Evolutionary conservation across 2,113 vertebrate genomes (phyloP), one percentile per base, ranked within the genome.

Genomic region (Tetrax tetrax): DNA sequence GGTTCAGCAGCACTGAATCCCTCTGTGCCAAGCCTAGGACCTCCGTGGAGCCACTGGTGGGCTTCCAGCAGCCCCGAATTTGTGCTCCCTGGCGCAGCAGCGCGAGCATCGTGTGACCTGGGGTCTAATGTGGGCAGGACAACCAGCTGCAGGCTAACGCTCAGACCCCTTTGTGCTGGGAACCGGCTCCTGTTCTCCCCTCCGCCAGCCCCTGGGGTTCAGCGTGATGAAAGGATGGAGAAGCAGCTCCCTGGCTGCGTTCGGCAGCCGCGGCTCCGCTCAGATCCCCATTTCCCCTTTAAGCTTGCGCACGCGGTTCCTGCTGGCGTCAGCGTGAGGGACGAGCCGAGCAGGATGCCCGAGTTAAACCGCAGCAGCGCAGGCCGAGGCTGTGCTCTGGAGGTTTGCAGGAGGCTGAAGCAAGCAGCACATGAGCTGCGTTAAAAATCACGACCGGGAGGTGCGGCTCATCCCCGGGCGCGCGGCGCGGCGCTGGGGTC

Each of bases 261-360:
- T 35, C 3, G 31, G 72, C 77, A 29, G 70, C 66, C 5, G 0
- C 43, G 15, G 77, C 78, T 51, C 71, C 13, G 71, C 82, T 50
- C 20, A 5, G 71, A 31, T 70, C 72, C 81, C 64, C 45, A 86
- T 85, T 86, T 96, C 86, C 93, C 80, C 96, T 83, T 94, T 71
- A 71, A 85, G 96, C 85, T 72, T 9, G 77, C 1, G 29, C 85
- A 43, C 23, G 65, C 43, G 1, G 85, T 66, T 93, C 78, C 85
- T 76, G 92, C 90, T 61, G 12, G 57, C 82, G 65, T 90, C 95
- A 88, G 94, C 50, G 3, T 1, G 57, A 87, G 90, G 92, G 90
- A 76, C 63, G 88, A 89, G 93, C 89, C 17, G 25, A 81, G 92
- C 94, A 92, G 92, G 54, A 90, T 66, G 90, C 92, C 92, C 33